These are phyloP conservation scores for Baccha elongata DNA, from an alignment of 2,888 invertebrate genomes.

Conservation along the genomic window DNA sequence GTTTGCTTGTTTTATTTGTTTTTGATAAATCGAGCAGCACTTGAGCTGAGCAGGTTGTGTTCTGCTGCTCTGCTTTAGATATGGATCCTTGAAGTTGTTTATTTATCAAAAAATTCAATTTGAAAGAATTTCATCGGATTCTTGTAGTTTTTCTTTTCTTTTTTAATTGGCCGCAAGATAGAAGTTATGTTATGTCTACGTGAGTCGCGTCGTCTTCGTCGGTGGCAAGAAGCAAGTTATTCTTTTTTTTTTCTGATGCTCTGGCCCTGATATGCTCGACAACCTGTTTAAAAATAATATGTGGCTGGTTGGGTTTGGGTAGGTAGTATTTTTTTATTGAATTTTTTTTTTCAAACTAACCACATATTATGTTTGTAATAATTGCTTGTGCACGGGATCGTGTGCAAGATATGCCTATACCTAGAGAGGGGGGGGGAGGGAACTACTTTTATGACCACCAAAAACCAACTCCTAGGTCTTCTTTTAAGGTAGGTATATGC, in stretches of 20 bases:
- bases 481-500: background rate
- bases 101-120: conserved; percentile 49
- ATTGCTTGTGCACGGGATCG: conserved; percentile 64
- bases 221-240: conserved; percentile 41
- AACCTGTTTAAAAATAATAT: conserved; percentile 58
- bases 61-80: background rate
- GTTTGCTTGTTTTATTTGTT: conserved; percentile 47
- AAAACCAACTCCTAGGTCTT: conserved; percentile 56
- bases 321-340: conserved; percentile 13
- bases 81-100: conserved; percentile 53
- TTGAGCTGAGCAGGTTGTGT: no score
- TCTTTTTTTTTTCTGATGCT: conserved; percentile 25
- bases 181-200: conserved; percentile 25
- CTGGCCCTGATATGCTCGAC: conserved; percentile 35
- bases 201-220: conserved; percentile 30
- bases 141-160: conserved; percentile 13
- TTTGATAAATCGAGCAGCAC: conserved; percentile 61
- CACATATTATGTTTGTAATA: conserved; percentile 66
- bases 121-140: conserved; percentile 26
- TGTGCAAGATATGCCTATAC: conserved; percentile 13
- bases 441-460: conserved; percentile 38
- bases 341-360: conserved; percentile 35
- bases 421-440: conserved; percentile 10
- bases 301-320: background rate
- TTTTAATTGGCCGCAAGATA: conserved; percentile 40